Percentiles rank a stretch among this genome's conserved stretches.
Evolutionary conservation across 2,797 vertebrate genomes (phyloP).

Genomic region (Chrosomus eos): DNA sequence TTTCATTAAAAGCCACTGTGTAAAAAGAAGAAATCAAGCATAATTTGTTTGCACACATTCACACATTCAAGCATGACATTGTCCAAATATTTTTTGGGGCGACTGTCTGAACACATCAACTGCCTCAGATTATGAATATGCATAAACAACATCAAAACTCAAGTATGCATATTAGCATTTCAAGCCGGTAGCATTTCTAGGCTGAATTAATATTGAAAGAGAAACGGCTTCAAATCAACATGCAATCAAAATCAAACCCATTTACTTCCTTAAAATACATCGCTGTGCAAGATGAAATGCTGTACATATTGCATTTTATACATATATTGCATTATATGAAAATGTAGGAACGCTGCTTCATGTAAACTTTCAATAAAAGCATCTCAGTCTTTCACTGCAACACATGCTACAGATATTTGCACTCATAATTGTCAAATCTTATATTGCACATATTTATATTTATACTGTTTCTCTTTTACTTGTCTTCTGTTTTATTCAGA

Average conservation of each 20-base stretch:
- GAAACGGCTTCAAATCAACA: background rate
- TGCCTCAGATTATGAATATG: slow-evolving; percentile 20
- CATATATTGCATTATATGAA: background rate
- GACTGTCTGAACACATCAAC: background rate
- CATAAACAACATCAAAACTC: background rate
- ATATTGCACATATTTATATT: no score
- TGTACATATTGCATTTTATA: no score
- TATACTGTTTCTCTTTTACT: no score
- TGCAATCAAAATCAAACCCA: background rate
- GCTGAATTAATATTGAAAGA: background rate
- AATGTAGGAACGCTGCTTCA: background rate
- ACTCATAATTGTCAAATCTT: no score
- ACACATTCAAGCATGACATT: background rate
- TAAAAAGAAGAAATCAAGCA: background rate
- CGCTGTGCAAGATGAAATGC: background rate
- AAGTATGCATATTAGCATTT: background rate
- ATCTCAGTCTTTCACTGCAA: no score
- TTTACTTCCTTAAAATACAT: background rate
- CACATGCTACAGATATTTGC: no score
- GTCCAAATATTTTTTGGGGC: background rate
- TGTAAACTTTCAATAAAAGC: no score
- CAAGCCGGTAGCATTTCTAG: slow-evolving; percentile 7
- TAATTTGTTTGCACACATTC: background rate
- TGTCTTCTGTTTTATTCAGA: no score
- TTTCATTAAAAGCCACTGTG: background rate